A percentile compares a stretch with the other conserved stretches of the same genome.
These are phyloP conservation scores for Cyanoderma ruficeps DNA, from an alignment of 2,113 vertebrate species.

Conservation along the genomic window DNA sequence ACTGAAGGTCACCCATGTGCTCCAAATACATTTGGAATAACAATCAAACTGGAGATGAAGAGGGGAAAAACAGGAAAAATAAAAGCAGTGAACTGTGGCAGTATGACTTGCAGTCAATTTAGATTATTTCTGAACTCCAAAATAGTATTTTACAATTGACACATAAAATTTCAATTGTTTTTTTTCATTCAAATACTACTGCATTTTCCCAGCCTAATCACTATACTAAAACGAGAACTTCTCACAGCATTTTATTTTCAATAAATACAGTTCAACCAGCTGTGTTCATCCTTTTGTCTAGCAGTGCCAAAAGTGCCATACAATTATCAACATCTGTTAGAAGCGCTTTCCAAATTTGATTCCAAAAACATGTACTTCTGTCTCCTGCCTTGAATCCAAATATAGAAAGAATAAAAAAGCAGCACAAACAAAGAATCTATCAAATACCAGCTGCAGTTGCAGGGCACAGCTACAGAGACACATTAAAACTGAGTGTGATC, in stretches of 20 bases:
- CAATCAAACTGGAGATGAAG: background rate
- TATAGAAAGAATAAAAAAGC: conserved; percentile 7
- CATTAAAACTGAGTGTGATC: background rate
- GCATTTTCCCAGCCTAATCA: background rate
- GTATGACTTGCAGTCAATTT: background rate
- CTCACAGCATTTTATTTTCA: conserved; percentile 27
- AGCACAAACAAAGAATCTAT: conserved; percentile 8
- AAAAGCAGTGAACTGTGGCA: background rate
- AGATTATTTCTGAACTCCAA: conserved; percentile 35
- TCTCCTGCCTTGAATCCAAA: conserved; percentile 28
- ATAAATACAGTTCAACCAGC: conserved; percentile 41
- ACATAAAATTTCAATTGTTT: background rate
- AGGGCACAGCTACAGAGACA: background rate
- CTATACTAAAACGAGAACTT: conserved; percentile 8
- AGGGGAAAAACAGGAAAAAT: background rate
- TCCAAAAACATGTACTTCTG: conserved; percentile 1
- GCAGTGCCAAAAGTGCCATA: background rate
- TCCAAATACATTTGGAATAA: background rate
- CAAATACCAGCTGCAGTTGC: background rate
- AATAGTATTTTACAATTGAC: conserved; percentile 7
- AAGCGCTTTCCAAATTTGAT: conserved; percentile 15
- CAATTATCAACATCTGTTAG: conserved; percentile 45
- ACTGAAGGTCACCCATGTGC: background rate
- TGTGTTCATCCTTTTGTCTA: background rate
- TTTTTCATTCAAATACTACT: background rate